Evolutionary conservation across 2,888 invertebrate species (phyloP).

Genomic region (Noctua comes): DNA sequence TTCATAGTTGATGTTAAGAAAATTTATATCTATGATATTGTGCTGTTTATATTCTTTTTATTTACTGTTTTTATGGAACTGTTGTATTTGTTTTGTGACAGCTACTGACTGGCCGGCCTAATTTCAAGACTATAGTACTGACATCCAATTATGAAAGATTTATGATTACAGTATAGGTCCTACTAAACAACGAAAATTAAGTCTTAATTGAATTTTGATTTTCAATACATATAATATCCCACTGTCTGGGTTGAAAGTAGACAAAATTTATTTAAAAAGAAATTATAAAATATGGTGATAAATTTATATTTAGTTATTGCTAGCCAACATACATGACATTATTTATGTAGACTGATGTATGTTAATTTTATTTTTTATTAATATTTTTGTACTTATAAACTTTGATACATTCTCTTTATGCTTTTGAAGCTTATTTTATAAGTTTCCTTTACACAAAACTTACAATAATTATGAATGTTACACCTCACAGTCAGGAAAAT

Average conservation of each 20-base stretch:
- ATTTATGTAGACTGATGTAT: conserved; percentile 71
- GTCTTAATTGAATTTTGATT: conserved; percentile 70
- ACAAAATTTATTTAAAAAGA: conserved; percentile 63
- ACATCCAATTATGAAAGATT: conserved; percentile 47
- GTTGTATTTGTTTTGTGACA: conserved; percentile 69
- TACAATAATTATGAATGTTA: conserved; percentile 43
- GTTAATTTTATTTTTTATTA: conserved; percentile 69
- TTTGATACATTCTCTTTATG: conserved; percentile 68
- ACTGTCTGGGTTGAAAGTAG: conserved; percentile 42
- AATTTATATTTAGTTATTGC: conserved; percentile 68
- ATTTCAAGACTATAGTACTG: conserved; percentile 42
- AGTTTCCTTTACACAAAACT: conserved; percentile 58
- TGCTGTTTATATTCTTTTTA: conserved; percentile 78
- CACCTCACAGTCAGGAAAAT: conserved; percentile 39
- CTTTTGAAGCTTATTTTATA: conserved; percentile 65
- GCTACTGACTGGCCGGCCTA: conserved; percentile 52
- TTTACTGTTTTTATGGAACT: conserved; percentile 71
- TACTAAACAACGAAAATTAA: conserved; percentile 79
- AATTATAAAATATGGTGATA: conserved; percentile 64
- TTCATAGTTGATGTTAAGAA: conserved; percentile 73
- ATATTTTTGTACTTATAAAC: conserved; percentile 65
- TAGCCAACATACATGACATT: conserved; percentile 63
- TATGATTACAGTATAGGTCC: conserved; percentile 50
- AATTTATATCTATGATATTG: conserved; percentile 76
- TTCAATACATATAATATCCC: conserved; percentile 33